Evolutionary conservation across 2,797 vertebrate genomes (phyloP).

Genomic region (Atherinosoma microstoma): DNA sequence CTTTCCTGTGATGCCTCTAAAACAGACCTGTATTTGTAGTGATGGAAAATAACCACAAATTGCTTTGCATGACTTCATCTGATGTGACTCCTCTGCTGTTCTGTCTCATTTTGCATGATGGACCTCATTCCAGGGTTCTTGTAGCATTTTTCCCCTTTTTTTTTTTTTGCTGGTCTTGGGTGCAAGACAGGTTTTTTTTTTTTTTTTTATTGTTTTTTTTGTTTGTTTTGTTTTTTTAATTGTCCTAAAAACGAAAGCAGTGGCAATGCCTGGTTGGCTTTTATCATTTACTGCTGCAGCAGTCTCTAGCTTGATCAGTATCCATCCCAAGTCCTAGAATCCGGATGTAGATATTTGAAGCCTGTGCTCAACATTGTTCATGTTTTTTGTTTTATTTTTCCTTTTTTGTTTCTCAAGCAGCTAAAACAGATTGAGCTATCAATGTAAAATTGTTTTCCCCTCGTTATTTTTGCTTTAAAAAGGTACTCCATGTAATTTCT

Average conservation of each 20-base stretch:
- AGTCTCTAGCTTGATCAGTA: slow-evolving; percentile 43
- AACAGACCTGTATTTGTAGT: slow-evolving; percentile 70
- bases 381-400: slow-evolving; percentile 36
- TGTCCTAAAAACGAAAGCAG: slow-evolving; percentile 33
- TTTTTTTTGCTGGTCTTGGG: slow-evolving; percentile 41
- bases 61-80: slow-evolving; percentile 75
- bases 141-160: slow-evolving; percentile 2
- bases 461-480: slow-evolving; percentile 53
- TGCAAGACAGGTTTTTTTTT: slow-evolving; percentile 26
- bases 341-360: slow-evolving; percentile 81
- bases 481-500: slow-evolving; percentile 43
- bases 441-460: slow-evolving; percentile 43
- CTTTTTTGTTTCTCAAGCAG: slow-evolving; percentile 41
- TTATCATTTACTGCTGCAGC: slow-evolving; percentile 42
- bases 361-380: slow-evolving; percentile 59
- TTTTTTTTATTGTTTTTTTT: background rate
- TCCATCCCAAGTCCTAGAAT: slow-evolving; percentile 65
- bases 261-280: slow-evolving; percentile 42
- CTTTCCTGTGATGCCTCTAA: slow-evolving; percentile 71
- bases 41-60: slow-evolving; percentile 67
- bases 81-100: slow-evolving; percentile 75
- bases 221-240: too few relatives aligned
- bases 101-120: slow-evolving; percentile 74
- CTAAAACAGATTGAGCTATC: slow-evolving; percentile 64
- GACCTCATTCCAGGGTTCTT: slow-evolving; percentile 67